phyloP scores from a whole-genome alignment of 2,888 invertebrate species.

The Patella ulyssiponensis region DNA sequence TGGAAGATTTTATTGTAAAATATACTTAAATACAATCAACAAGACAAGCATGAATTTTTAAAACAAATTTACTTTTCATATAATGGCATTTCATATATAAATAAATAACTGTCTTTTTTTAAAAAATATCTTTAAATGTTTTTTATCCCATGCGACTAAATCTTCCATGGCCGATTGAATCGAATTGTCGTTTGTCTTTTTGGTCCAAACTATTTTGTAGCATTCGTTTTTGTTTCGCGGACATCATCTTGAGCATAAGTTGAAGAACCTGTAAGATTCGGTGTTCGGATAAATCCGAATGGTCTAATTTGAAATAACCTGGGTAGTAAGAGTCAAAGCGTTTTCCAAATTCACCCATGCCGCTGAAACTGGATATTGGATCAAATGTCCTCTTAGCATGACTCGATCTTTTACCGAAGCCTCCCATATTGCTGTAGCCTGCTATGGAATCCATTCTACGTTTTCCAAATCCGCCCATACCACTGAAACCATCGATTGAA shows the following conservation, averaged over 20 bases:
- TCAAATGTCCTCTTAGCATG: background rate
- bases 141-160: background rate
- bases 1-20: too few relatives aligned
- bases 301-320: too few relatives aligned
- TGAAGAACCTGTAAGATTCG: too few relatives aligned
- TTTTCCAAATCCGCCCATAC: background rate
- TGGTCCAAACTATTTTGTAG: background rate
- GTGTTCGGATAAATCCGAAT: too few relatives aligned
- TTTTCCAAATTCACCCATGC: background rate
- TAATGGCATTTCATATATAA: too few relatives aligned
- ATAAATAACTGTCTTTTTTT: too few relatives aligned
- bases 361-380: background rate
- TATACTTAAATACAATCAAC: too few relatives aligned
- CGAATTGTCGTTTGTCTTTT: background rate
- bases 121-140: too few relatives aligned
- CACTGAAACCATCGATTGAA: constrained; percentile 15
- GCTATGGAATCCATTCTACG: background rate
- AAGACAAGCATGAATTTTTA: too few relatives aligned
- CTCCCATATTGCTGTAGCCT: background rate
- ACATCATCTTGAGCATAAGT: too few relatives aligned
- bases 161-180: background rate
- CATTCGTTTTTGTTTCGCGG: too few relatives aligned
- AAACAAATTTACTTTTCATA: too few relatives aligned
- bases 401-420: background rate
- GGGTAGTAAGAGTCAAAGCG: background rate